Base-by-base conservation (phyloP, 2,888 invertebrate genomes). In the Nomada lathburiana region DNA sequence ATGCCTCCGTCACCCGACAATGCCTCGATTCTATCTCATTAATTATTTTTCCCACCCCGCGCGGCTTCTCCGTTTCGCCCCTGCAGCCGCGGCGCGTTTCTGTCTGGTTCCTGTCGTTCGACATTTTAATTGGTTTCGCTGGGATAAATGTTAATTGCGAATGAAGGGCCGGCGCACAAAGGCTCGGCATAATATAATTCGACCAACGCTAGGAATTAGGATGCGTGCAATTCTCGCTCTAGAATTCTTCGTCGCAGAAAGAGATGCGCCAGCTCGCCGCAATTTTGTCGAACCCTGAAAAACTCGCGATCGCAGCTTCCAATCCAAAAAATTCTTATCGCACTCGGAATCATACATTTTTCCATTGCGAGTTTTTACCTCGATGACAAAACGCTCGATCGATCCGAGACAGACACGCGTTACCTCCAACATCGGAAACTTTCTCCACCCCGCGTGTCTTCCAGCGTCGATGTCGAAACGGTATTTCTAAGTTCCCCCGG, bases 1-100 rank as follows among this genome's bases (percentile, higher is more conserved):
- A 5, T n/a, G 16, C 42, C 50, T 23, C 26, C 68, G 18, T 29
- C 20, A 42, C 9, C 50, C 60, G 26, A 74, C 85, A 76, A 80
- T 81, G 68, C 72, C 82, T 64, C 50, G 70, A 53, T 70, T 55
- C 72, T 79, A 82, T 60, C 78, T 85, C 87, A 83, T 88, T 86
- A 84, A 84, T 88, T 88, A 88, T 84, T 85, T 83, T 80, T 77
- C 50, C 47, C 16, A 36, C 36, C 11, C 68, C 1, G 16, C 2
- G 47, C 29, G 18, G 18, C 63, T 50, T 63, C 63, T 64, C 36
- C 53, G 68, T 68, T 68, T 55, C 20, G 20, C 50, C 52, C n/a
- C 1, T 7, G 36, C 44, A 62, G 23, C 44, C 42, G 9, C 36
- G 7, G 44, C 23, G 26, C 60, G 55, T 67, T 62, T 13, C 52